Conservation (phyloP, 1,140 invertebrate genomes). For the Bombus confusus region DNA sequence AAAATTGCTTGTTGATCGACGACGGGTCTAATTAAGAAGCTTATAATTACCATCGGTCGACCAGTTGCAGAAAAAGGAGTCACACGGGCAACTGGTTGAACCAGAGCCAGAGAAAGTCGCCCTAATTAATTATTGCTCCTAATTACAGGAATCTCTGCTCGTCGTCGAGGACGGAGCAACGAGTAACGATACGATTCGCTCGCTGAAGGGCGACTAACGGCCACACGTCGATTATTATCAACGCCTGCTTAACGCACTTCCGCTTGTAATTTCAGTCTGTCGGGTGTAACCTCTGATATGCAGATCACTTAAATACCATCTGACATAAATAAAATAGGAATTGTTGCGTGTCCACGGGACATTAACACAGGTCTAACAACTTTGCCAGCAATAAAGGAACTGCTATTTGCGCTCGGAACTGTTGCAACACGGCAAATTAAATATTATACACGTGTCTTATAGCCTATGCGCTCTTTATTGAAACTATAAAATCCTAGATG, state of each 20-base stretch:
- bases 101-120: constrained; percentile 26
- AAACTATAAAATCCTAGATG: neutral
- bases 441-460: neutral
- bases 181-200: constrained; percentile 25
- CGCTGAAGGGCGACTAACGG: constrained; percentile 1
- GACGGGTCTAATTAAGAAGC: constrained; percentile 41
- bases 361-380: neutral
- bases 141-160: constrained; percentile 41
- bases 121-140: constrained; percentile 52
- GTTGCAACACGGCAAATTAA: neutral
- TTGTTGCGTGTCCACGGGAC: neutral
- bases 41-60: constrained; percentile 27
- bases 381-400: neutral
- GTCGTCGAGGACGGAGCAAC: neutral
- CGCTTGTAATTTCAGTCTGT: neutral
- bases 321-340: neutral
- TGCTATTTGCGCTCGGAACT: neutral
- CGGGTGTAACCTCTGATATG: neutral
- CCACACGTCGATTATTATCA: constrained; percentile 45
- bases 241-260: constrained; percentile 27
- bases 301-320: neutral
- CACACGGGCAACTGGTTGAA: neutral
- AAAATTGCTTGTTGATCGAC: neutral
- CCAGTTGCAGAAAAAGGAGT: neutral
- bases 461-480: neutral